Base-by-base conservation (phyloP, 2,888 invertebrate genomes). In the Oligia strigilis region DNA sequence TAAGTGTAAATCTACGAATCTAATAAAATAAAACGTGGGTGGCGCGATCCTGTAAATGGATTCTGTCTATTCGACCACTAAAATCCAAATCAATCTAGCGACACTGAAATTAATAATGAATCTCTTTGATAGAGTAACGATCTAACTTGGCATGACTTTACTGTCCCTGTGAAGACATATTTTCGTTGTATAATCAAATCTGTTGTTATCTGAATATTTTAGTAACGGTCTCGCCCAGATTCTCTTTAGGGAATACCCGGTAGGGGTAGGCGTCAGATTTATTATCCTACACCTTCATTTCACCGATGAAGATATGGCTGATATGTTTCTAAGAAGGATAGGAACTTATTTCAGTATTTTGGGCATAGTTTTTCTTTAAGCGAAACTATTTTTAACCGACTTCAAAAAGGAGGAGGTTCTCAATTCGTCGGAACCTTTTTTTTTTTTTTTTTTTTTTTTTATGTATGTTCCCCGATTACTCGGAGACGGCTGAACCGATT, bases 51-150 rank as follows among this genome's bases (percentile, higher is more conserved):
- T 60, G n/a, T 65, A 55, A 84, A 77, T 86, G 67, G 60, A 70
- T 70, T 67, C 52, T 46, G 19, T 52, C 43, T 43, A 64, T 23
- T 49, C 36, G 17, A 72, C 58, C 69, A 82, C 74, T 69, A 67
- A 82, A 78, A 77, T 86, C 64, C 40, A n/a, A 73, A 81, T 78
- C 75, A 81, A 81, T 81, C 81, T 71, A 78, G 78, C 40, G n/a
- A 64, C 69, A 19, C 23, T 64, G 72, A 85, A 75, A 4, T 70
- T 69, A 82, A 77, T 78, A 81, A 77, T 78, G 60, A 78, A 70
- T 40, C 73, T 46, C 43, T 78, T 67, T 76, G 72, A 82, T 75
- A 43, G 69, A 82, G 74, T 75, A 65, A 77, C 46, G 52, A 69
- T 55, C 14, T 72, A 75, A 86, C 74, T 77, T 75, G 36, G 14